Evolutionary conservation across 1,140 invertebrate genomes (phyloP).

Genomic region (Drosophila takahashii): DNA sequence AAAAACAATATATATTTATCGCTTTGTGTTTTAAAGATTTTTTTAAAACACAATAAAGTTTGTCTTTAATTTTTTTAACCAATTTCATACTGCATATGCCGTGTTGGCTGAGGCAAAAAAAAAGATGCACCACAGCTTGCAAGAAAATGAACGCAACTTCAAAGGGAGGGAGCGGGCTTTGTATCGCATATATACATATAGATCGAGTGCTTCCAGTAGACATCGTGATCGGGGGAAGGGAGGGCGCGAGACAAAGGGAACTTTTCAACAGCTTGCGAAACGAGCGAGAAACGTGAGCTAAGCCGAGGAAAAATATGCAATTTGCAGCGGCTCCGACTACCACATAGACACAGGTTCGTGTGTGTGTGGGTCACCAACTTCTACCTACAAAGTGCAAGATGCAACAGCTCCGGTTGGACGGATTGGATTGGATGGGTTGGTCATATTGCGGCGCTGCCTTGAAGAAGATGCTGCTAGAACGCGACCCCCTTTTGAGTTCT

Average conservation of each 20-base stretch:
- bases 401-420: slow-evolving; percentile 33
- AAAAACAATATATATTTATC: background rate
- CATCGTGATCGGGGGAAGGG: background rate
- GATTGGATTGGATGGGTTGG: slow-evolving; percentile 42
- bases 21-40: background rate
- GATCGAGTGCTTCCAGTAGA: slow-evolving; percentile 8
- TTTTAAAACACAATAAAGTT: background rate
- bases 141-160: slow-evolving; percentile 52
- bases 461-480: slow-evolving; percentile 47
- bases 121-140: slow-evolving; percentile 26
- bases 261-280: slow-evolving; percentile 66
- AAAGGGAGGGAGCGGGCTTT: slow-evolving; percentile 24
- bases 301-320: slow-evolving; percentile 60
- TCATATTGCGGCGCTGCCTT: slow-evolving; percentile 40
- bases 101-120: background rate
- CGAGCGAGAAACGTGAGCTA: slow-evolving; percentile 64
- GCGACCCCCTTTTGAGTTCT: slow-evolving; percentile 20
- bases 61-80: too few species aligned
- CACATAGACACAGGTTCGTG: slow-evolving; percentile 6
- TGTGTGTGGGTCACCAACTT: slow-evolving; percentile 41
- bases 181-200: slow-evolving; percentile 26
- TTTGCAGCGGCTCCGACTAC: slow-evolving; percentile 34
- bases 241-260: slow-evolving; percentile 52
- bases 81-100: background rate
- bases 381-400: slow-evolving; percentile 48